phyloP scores from a whole-genome alignment of 2,113 vertebrate genomes.

The Myocastor coypus region DNA sequence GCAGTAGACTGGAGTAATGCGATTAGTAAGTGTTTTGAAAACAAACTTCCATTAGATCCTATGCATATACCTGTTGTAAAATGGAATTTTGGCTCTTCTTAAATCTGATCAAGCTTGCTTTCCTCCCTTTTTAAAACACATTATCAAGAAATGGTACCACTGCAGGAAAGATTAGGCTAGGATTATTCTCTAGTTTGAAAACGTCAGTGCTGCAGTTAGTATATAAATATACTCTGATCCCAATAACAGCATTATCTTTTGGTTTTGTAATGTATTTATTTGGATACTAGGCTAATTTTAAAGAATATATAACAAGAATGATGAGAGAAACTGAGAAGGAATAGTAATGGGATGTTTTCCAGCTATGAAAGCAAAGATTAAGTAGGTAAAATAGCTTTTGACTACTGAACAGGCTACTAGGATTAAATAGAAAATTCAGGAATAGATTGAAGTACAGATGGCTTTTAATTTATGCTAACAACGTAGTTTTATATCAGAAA shows the following conservation, averaged over 20 bases:
- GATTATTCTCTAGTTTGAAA: not conserved
- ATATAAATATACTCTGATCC: not conserved
- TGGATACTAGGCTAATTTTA: slow-evolving; percentile 9
- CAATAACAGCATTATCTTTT: not conserved
- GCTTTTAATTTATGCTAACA: not conserved
- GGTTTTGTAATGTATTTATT: not conserved
- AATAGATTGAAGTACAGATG: not conserved
- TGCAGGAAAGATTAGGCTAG: not conserved
- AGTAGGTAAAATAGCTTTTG: not conserved
- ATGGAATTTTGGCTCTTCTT: not conserved
- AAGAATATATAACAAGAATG: not conserved
- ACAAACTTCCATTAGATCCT: not conserved
- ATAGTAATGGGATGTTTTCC: not conserved
- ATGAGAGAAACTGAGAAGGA: not conserved
- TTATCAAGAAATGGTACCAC: not conserved
- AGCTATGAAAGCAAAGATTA: not conserved
- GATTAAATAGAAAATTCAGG: not conserved
- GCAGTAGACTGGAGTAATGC: not conserved
- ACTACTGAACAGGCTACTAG: not conserved
- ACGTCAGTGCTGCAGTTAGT: not conserved
- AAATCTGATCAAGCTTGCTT: not conserved
- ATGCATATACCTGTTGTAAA: not conserved
- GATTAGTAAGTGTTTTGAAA: slow-evolving; percentile 10
- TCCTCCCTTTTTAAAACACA: not conserved
- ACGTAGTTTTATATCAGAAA: slow-evolving; percentile 3